phyloP scores from a whole-genome alignment of 2,797 vertebrate genomes.

The Gambelia wislizenii region DNA sequence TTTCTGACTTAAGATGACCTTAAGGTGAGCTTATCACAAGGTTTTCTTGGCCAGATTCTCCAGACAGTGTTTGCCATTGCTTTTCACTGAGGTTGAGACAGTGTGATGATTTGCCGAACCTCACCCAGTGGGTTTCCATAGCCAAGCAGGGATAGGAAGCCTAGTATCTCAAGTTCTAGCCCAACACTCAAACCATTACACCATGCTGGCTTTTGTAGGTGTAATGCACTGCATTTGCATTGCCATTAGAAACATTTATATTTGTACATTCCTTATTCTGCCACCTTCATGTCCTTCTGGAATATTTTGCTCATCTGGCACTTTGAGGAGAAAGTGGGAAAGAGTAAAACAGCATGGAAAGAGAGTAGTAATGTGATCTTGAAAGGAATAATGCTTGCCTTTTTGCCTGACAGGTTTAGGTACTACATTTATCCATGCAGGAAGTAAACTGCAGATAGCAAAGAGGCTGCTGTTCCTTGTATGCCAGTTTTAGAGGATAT shows the following conservation, averaged over 20 bases:
- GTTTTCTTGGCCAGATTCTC: too few relatives aligned
- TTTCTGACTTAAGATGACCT: too few relatives aligned
- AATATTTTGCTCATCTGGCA: not conserved
- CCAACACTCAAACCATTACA: too few relatives aligned
- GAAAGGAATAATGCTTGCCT: not conserved
- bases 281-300: not conserved
- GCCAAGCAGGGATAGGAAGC: too few relatives aligned
- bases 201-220: too few relatives aligned
- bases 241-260: not conserved
- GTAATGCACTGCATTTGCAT: not conserved
- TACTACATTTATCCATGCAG: not conserved
- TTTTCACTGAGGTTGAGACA: too few relatives aligned
- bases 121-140: too few relatives aligned
- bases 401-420: not conserved
- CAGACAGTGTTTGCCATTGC: too few relatives aligned
- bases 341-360: not conserved
- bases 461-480: not conserved
- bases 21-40: too few relatives aligned
- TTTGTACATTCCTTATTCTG: not conserved
- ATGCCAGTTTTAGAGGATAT: not conserved
- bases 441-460: not conserved
- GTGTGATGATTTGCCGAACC: too few relatives aligned
- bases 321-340: not conserved
- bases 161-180: too few relatives aligned
- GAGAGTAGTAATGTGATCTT: not conserved